Evolutionary conservation across 2,888 invertebrate species (phyloP).

Genomic region (Halocaridina rubra): DNA sequence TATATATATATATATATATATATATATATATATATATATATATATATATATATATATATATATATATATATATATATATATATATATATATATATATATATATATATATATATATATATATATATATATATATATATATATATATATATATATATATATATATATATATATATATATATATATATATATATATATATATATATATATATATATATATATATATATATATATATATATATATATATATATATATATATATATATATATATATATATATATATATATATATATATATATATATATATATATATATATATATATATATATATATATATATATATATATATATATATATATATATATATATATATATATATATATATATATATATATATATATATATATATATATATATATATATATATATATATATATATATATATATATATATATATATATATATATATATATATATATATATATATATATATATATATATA

Average conservation of each 20-base stretch:
- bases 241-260: neutral
- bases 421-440: neutral
- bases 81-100: neutral
- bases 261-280: neutral
- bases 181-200: neutral
- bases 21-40: neutral
- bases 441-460: neutral
- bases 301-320: neutral
- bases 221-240: neutral
- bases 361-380: neutral
- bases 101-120: neutral
- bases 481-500: neutral
- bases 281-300: neutral
- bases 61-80: neutral
- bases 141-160: neutral
- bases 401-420: neutral
- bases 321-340: neutral
- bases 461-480: neutral
- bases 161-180: neutral
- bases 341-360: neutral
- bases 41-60: neutral
- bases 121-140: neutral
- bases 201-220: neutral
- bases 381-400: neutral
- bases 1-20: neutral